phyloP scores from a whole-genome alignment of 2,888 invertebrate genomes.

The Agrochola macilenta region DNA sequence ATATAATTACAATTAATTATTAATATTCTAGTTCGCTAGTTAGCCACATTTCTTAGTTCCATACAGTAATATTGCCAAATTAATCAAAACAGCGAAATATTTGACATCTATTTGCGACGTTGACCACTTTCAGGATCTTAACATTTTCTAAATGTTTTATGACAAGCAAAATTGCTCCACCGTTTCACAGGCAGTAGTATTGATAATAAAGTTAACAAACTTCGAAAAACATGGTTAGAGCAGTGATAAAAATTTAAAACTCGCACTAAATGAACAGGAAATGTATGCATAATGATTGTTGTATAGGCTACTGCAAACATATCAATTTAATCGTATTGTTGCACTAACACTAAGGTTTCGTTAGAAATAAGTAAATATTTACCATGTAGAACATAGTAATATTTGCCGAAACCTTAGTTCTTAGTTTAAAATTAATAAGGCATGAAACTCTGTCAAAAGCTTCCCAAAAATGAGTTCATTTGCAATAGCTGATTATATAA shows the following conservation, averaged over 20 bases:
- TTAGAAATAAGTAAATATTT: slow-evolving; percentile 29
- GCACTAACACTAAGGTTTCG: slow-evolving; percentile 33
- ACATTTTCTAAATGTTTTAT: slow-evolving; percentile 46
- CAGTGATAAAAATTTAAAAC: slow-evolving; percentile 47
- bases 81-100: too few species aligned
- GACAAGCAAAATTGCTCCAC: slow-evolving; percentile 22
- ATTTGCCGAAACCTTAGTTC: not conserved
- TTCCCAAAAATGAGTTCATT: slow-evolving; percentile 45
- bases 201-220: slow-evolving; percentile 44
- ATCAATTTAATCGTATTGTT: slow-evolving; percentile 40
- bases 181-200: not conserved
- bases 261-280: slow-evolving; percentile 39
- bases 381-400: not conserved
- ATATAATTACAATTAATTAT: too few species aligned
- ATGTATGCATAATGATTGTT: slow-evolving; percentile 49
- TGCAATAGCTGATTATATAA: slow-evolving; percentile 59
- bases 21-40: too few species aligned
- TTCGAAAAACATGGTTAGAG: slow-evolving; percentile 34
- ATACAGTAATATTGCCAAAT: too few species aligned
- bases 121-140: too few species aligned
- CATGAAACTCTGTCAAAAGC: slow-evolving; percentile 31
- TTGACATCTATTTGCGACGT: too few species aligned
- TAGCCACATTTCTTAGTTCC: too few species aligned
- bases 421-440: slow-evolving; percentile 56
- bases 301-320: slow-evolving; percentile 44